phyloP scores from a whole-genome alignment of 2,113 vertebrate genomes.

The Lathamus discolor region DNA sequence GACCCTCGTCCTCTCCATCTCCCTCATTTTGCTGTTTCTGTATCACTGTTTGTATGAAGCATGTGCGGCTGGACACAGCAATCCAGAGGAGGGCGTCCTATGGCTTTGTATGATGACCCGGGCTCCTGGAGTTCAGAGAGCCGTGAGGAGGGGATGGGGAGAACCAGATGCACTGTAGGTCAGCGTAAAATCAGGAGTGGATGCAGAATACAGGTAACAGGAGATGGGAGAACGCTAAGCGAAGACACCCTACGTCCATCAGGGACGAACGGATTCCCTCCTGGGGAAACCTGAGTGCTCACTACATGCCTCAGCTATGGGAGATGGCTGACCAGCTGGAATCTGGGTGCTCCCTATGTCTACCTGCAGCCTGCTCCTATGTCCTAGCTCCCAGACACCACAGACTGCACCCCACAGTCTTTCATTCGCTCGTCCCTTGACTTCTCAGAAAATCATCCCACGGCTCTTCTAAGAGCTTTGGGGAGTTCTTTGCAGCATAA shows the following conservation, averaged over 20 bases:
- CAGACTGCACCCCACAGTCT: rapidly evolving
- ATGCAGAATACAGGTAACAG: rapidly evolving
- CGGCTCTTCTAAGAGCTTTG: not conserved
- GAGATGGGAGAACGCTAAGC: not conserved
- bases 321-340: rapidly evolving
- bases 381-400: not conserved
- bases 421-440: not conserved
- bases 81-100: constrained; percentile 54
- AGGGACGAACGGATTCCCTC: not conserved
- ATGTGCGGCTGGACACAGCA: not conserved
- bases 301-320: rapidly evolving
- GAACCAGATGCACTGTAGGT: rapidly evolving
- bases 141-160: not conserved
- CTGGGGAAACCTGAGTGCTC: not conserved
- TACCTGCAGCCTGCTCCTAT: not conserved
- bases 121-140: rapidly evolving
- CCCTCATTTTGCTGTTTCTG: rapidly evolving
- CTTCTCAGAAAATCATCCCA: not conserved
- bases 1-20: not conserved
- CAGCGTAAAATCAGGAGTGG: rapidly evolving
- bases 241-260: rapidly evolving
- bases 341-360: not conserved
- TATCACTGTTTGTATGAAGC: rapidly evolving
- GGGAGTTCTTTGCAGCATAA: not conserved
- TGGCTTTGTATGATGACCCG: not conserved